A percentile compares a stretch with the other conserved stretches of the same genome.
Conservation (phyloP, 2,888 invertebrate species). For the Sinotaia quadrata region DNA sequence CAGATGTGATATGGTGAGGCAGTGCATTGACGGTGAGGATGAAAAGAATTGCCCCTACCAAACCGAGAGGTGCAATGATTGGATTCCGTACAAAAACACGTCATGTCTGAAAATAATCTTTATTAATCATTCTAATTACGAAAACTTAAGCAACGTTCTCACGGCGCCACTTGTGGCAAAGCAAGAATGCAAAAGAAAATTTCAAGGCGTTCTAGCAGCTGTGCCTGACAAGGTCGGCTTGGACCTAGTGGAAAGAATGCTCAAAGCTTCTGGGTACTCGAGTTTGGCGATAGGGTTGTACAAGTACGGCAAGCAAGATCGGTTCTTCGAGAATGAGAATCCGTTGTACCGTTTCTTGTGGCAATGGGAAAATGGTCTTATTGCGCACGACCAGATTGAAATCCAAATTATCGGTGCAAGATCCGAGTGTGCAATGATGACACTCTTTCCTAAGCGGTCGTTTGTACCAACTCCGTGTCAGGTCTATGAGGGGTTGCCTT, state of each 20-base stretch:
- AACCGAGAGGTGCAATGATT: neutral
- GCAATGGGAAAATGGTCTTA: conserved; percentile 7
- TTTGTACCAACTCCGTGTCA: neutral
- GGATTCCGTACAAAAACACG: neutral
- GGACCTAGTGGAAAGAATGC: neutral
- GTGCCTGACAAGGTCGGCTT: neutral
- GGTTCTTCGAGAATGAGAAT: neutral
- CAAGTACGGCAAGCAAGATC: neutral
- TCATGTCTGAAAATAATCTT: too few relatives aligned
- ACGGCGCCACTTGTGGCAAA: too few relatives aligned
- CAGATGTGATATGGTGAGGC: neutral
- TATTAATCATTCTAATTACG: too few relatives aligned
- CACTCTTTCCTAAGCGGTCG: neutral
- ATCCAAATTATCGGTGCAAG: neutral
- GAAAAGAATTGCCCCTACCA: conserved; percentile 18
- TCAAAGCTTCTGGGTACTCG: neutral
- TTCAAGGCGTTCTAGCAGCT: neutral
- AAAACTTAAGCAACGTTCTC: too few relatives aligned
- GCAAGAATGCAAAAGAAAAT: neutral
- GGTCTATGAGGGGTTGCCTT: neutral
- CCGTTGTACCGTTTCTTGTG: conserved; percentile 1
- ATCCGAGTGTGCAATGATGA: neutral
- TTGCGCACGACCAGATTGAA: neutral
- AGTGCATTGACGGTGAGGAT: conserved; percentile 17
- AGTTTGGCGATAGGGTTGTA: neutral